phyloP scores from a whole-genome alignment of 1,140 invertebrate genomes.

The Thaumatotibia leucotreta region DNA sequence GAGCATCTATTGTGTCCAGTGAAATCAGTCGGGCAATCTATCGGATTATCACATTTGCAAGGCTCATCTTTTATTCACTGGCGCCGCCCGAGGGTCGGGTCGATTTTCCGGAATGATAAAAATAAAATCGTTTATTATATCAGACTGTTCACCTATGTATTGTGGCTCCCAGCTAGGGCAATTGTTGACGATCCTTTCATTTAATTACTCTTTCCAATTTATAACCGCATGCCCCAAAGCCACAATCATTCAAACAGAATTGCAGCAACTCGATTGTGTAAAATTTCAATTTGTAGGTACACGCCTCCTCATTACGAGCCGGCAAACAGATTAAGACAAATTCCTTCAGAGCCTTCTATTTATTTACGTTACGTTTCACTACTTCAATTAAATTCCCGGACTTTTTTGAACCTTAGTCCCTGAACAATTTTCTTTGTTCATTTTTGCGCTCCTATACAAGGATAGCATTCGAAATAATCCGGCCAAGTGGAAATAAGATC shows the following conservation, averaged over 20 bases:
- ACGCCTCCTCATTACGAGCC: not conserved
- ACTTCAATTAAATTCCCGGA: not conserved
- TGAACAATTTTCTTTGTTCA: constrained; percentile 1
- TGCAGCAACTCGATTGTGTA: not conserved
- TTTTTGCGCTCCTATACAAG: not conserved
- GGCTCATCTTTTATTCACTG: constrained; percentile 35
- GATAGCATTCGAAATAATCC: not conserved
- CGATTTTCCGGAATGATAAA: constrained; percentile 18
- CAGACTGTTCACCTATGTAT: constrained; percentile 10
- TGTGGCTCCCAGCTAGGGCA: not conserved
- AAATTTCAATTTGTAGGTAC: not conserved
- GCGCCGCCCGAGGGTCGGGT: constrained; percentile 8
- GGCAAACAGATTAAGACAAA: not conserved
- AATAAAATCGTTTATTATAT: constrained; percentile 28
- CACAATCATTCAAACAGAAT: not conserved
- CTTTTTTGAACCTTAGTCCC: not conserved
- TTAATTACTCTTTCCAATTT: not conserved
- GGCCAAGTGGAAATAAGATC: constrained; percentile 2
- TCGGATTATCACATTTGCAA: constrained; percentile 27
- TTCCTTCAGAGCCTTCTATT: not conserved
- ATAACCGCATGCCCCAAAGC: not conserved
- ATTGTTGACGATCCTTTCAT: not conserved
- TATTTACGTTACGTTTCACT: constrained; percentile 1
- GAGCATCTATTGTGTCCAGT: not conserved
- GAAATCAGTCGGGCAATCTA: constrained; percentile 6